Base-by-base conservation (phyloP, 35 echinoderm and acorn worm species). In the Stichopus chloronotus region DNA sequence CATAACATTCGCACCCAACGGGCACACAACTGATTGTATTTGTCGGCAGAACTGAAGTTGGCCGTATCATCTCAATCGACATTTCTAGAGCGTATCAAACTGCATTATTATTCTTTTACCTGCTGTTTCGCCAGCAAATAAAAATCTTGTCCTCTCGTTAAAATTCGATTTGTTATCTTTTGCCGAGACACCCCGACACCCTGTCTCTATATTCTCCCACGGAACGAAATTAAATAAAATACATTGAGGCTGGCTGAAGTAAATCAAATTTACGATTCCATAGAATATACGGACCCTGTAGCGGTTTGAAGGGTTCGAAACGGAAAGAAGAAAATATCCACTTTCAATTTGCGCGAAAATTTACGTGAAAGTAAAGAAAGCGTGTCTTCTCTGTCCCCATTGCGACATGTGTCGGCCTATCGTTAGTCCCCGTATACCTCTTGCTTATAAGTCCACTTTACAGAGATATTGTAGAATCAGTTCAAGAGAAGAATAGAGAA, bases 91-190 rank as follows among this genome's bases (percentile, higher is more conserved):
- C 87, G 87, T 85, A 85, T 85, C 82, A 85, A 85, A 85, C 82
- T 85, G 82, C 60, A 89, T 89, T 89, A 89, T 89, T 89, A 89
- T 89, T 89, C 87, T 89, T 89, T 71, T 74, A 74, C 87, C 87
- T 65, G 87, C 87, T 89, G 87, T 89, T 89, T 89, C 60, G 57
- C 87, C 87, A 69, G 30, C 87, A 25, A 89, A 89, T 89, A 89
- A 89, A 43, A 72, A 69, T 71, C 87, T 60, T 17, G 24, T 59
- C 87, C 87, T 89, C 87, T 89, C 87, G 87, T 89, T 89, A 89
- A 89, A 89, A 89, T 89, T 89, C 87, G 87, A 89, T 89, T 89
- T 89, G 87, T 89, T 89, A 89, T 89, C 87, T 89, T 89, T 89
- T 71, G 87, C 52, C 59, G 87, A 89, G 87, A 89, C 87, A 89